Percentiles rank a stretch among this genome's conserved stretches.
Conservation (phyloP, 2,797 vertebrate genomes). For the Enteromius unitaeniatus region DNA sequence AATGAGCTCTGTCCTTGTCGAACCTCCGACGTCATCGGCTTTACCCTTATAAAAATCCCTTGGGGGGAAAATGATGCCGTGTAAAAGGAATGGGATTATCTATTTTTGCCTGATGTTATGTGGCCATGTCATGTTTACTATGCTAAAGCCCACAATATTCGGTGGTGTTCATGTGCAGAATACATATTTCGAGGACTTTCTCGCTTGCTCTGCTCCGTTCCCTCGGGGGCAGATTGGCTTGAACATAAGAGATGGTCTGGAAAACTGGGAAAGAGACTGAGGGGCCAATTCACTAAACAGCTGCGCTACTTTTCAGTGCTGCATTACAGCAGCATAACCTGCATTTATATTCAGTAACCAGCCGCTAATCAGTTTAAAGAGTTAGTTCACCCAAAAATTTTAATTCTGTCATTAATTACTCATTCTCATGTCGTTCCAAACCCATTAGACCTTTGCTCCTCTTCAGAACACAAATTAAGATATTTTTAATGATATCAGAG, state of each 20-base stretch:
- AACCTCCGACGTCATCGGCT: constrained; percentile 25
- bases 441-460: too few species aligned
- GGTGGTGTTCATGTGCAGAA: constrained; percentile 27
- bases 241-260: constrained; percentile 44
- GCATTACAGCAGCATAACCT: neutral
- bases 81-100: constrained; percentile 36
- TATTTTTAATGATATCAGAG: too few species aligned
- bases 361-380: too few species aligned
- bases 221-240: constrained; percentile 42
- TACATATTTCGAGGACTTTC: constrained; percentile 40
- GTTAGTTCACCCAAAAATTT: too few species aligned
- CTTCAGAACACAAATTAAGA: too few species aligned
- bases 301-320: constrained; percentile 26
- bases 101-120: constrained; percentile 34
- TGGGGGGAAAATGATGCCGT: constrained; percentile 4
- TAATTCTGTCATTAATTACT: too few species aligned
- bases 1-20: constrained; percentile 37
- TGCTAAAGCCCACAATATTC: constrained; percentile 11
- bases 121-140: constrained; percentile 23
- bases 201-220: constrained; percentile 37
- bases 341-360: neutral
- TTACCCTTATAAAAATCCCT: constrained; percentile 37
- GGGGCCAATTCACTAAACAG: constrained; percentile 32
- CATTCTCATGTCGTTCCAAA: too few species aligned
- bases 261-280: constrained; percentile 31